Conservation (phyloP, 2,113 vertebrate species). For the Festucalex cinctus region DNA sequence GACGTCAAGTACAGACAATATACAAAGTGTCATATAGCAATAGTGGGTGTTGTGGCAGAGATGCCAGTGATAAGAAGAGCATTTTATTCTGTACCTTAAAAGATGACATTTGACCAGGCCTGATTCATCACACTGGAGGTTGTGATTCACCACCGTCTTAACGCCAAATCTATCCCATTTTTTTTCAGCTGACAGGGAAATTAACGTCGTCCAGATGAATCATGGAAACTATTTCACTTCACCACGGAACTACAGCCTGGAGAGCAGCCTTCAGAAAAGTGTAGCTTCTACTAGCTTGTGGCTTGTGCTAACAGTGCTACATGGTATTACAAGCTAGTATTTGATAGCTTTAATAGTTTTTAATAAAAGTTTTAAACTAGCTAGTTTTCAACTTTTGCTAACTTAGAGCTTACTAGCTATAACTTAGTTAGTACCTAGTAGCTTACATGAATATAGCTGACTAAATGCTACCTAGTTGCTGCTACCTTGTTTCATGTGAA, state of each 20-base stretch:
- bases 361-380: not conserved
- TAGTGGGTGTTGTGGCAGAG: constrained; percentile 21
- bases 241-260: constrained; percentile 19
- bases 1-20: constrained; percentile 4
- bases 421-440: not conserved
- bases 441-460: not conserved
- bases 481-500: not conserved
- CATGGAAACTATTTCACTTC: constrained; percentile 22
- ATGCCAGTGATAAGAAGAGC: not conserved
- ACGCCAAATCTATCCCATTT: not conserved
- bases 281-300: not conserved
- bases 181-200: constrained; percentile 34
- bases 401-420: not conserved
- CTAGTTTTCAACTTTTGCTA: not conserved
- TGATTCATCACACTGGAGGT: constrained; percentile 21
- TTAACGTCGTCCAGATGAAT: constrained; percentile 31
- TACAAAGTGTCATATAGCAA: constrained; percentile 9
- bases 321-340: not conserved
- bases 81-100: constrained; percentile 7
- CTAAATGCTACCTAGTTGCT: not conserved
- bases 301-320: not conserved
- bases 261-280: not conserved
- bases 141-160: constrained; percentile 38
- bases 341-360: not conserved
- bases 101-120: not conserved